phyloP scores from a whole-genome alignment of 1,140 invertebrate species.

The Diabrotica undecimpunctata region DNA sequence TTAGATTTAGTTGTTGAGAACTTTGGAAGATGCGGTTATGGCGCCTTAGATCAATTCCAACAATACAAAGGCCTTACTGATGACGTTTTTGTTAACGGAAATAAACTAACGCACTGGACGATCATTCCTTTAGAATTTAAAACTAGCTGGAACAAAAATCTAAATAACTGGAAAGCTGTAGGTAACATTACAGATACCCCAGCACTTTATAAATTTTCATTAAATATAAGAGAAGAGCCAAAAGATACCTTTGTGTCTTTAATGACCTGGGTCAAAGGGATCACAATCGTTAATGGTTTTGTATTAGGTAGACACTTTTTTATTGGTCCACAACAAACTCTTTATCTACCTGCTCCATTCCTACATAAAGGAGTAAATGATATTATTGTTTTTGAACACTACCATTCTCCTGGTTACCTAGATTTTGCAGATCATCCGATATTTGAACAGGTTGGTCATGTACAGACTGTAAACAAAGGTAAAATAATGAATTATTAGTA shows the following conservation, averaged over 20 bases:
- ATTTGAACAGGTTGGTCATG: slow-evolving; percentile 12
- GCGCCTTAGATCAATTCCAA: slow-evolving; percentile 45
- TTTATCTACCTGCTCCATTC: slow-evolving; percentile 59
- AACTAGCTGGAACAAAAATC: slow-evolving; percentile 40
- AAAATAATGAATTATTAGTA: too few relatives aligned
- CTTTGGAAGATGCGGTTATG: slow-evolving; percentile 57
- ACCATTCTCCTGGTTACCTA: slow-evolving; percentile 29
- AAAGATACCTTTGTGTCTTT: slow-evolving; percentile 47
- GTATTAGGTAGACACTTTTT: slow-evolving; percentile 58
- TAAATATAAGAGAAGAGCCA: slow-evolving; percentile 24
- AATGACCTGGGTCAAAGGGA: slow-evolving; percentile 53
- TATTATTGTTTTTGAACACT: slow-evolving; percentile 46
- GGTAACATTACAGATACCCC: slow-evolving; percentile 28
- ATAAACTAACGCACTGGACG: slow-evolving; percentile 48
- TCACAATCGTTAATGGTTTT: slow-evolving; percentile 63
- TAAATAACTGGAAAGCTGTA: slow-evolving; percentile 18
- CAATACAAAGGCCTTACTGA: slow-evolving; percentile 53
- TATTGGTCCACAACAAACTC: slow-evolving; percentile 56
- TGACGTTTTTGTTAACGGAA: slow-evolving; percentile 49
- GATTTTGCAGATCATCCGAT: slow-evolving; percentile 32
- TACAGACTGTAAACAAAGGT: too few relatives aligned
- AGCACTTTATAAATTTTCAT: slow-evolving; percentile 38
- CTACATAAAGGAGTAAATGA: slow-evolving; percentile 52
- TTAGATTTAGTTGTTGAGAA: slow-evolving; percentile 60
- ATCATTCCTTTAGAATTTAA: slow-evolving; percentile 55